These are phyloP conservation scores for Mionectes macconnelli DNA, from an alignment of 2,113 vertebrate genomes.

Conservation along the genomic window DNA sequence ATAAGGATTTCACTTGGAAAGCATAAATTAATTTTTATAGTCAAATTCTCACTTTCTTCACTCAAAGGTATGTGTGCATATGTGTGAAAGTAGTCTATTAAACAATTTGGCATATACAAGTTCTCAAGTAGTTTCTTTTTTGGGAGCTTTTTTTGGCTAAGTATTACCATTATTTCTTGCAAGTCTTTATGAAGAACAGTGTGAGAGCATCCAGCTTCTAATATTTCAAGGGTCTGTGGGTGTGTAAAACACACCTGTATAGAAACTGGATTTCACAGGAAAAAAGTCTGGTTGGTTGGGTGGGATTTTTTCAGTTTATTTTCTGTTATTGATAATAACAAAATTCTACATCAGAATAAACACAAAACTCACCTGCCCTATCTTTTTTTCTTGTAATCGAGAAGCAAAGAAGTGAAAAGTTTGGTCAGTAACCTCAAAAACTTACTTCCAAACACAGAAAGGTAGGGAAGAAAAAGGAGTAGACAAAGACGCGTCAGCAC, in stretches of 20 bases:
- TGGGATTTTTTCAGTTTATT: neutral
- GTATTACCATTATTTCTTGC: slow-evolving; percentile 23
- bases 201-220: neutral
- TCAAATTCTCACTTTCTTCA: slow-evolving; percentile 9
- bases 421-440: neutral
- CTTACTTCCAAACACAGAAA: neutral
- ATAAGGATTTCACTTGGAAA: slow-evolving; percentile 16
- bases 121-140: neutral
- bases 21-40: slow-evolving; percentile 16
- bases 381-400: neutral
- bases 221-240: neutral
- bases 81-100: neutral
- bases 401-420: neutral
- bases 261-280: neutral
- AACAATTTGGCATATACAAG: neutral
- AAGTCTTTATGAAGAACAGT: neutral
- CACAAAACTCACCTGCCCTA: neutral
- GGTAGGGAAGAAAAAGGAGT: neutral
- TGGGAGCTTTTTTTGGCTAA: neutral
- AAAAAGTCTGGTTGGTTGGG: neutral
- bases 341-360: neutral
- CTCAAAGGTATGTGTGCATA: neutral
- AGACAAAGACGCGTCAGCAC: neutral
- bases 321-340: neutral
- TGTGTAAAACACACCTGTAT: neutral